Evolutionary conservation across 2,888 invertebrate species (phyloP), one percentile per base, ranked within the genome.

Genomic region (Andricus quercusramuli): DNA sequence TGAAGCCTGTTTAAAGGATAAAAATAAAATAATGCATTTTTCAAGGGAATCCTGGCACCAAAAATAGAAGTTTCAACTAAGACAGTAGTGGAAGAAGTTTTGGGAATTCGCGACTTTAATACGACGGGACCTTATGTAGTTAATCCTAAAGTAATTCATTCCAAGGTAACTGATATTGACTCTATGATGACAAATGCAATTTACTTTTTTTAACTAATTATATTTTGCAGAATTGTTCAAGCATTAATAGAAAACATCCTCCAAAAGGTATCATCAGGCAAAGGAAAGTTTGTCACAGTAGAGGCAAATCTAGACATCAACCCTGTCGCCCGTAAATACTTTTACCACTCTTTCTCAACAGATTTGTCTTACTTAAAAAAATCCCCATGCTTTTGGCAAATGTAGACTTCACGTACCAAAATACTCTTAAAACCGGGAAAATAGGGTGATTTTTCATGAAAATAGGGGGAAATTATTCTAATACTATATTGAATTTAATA

Each of bases 11-110:
- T 25, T 67, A 51, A 65, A 68, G 64, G 62, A 44, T 29, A 3
- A 47, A 44, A 44, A 44, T 44, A 15, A 44, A 41, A 67, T 32
- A 80, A 22, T 51, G 25, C 59, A n/a, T 51, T 64, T 86, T 89
- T 91, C 15, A 87, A 96, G 96, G 96, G 96, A 74, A 96, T 96
- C 66, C 93, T 96, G 68, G 94, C 95, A 2, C 96, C 96, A 0
- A 96, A 96, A 93, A 95, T 96, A 80, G 96, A 96, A 92, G 93
- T 96, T 79, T 94, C 95, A 5, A 96, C 96, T 0, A 95, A 94
- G 89, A 95, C 96, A 3, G 94, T 95, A 0, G 94, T 96, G 80
- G 95, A 96, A 89, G 96, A 96, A 91, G 94, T 94, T 3, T 37
- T 84, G 5, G 86, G 86, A 37, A 82, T 93, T 62, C 90, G 89